Conservation (phyloP, 2,888 invertebrate species). For the Hirtodrosophila duncani region DNA sequence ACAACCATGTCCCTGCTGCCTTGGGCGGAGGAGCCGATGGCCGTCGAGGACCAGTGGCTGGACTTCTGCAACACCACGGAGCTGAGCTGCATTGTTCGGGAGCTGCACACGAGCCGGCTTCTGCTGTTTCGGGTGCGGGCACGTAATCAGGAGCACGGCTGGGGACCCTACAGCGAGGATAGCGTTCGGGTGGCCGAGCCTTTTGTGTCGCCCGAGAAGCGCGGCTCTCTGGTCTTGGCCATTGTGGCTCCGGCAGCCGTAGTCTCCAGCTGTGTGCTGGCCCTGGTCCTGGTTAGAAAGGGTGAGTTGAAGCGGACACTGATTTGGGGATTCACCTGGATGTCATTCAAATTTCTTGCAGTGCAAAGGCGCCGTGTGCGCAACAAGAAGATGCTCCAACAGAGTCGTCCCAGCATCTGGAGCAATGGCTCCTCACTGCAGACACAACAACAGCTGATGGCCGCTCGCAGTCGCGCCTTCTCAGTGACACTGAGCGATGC, state of each 20-base stretch:
- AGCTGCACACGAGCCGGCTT: conserved; percentile 81
- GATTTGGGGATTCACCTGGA: background rate
- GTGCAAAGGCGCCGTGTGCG: conserved; percentile 83
- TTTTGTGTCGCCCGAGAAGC: conserved; percentile 74
- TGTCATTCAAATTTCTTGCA: conserved; percentile 67
- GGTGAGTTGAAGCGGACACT: conserved; percentile 46
- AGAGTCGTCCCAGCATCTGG: conserved; percentile 80
- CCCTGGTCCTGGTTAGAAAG: conserved; percentile 68
- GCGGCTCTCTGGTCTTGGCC: conserved; percentile 81
- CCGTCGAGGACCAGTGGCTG: conserved; percentile 81
- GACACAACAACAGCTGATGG: conserved; percentile 79
- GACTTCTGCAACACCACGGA: conserved; percentile 87
- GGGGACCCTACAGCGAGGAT: conserved; percentile 86
- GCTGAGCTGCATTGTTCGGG: conserved; percentile 88
- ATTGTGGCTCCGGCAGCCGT: conserved; percentile 81
- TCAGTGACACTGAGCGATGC: conserved; percentile 89
- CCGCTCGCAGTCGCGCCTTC: conserved; percentile 84
- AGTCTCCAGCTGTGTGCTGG: conserved; percentile 73
- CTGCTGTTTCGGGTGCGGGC: conserved; percentile 89
- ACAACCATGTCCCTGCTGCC: conserved; percentile 74
- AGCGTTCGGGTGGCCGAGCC: conserved; percentile 80
- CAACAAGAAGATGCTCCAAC: conserved; percentile 84
- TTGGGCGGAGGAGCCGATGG: conserved; percentile 81
- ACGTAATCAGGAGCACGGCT: conserved; percentile 86
- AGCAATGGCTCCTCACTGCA: conserved; percentile 93